A percentile compares a stretch with the other conserved stretches of the same genome.
phyloP scores from a whole-genome alignment of 2,888 invertebrate species.

The Drosophila seclusa region DNA sequence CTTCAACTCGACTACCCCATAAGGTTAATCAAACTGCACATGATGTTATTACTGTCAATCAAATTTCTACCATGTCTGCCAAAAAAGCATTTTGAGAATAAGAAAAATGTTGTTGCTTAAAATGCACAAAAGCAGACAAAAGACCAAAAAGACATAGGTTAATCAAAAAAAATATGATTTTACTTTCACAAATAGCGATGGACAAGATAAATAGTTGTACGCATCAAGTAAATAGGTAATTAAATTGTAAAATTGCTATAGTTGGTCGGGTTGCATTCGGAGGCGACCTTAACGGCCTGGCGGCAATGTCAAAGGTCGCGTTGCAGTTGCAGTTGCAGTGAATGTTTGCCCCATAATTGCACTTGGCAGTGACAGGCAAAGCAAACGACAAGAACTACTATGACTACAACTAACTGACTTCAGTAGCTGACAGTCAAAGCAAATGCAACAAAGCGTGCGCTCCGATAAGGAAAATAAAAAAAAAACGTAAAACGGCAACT shows the following conservation, averaged over 20 bases:
- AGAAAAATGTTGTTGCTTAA: background rate
- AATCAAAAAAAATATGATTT: conserved; percentile 27
- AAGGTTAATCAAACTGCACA: conserved; percentile 1
- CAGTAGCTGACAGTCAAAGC: conserved; percentile 62
- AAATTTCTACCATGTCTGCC: background rate
- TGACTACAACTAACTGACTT: conserved; percentile 30
- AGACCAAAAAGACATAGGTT: conserved; percentile 23
- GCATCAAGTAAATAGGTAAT: conserved; percentile 49
- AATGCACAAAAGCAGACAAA: background rate
- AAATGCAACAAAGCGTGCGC: conserved; percentile 61
- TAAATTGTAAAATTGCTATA: conserved; percentile 44
- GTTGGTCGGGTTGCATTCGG: conserved; percentile 1
- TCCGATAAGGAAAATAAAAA: conserved; percentile 37
- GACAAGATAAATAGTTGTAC: conserved; percentile 28
- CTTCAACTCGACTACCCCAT: background rate
- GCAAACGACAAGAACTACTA: conserved; percentile 32
- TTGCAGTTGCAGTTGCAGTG: conserved; percentile 35
- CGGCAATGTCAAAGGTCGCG: conserved; percentile 69
- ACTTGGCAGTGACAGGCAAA: conserved; percentile 70
- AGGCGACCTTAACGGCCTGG: conserved; percentile 26
- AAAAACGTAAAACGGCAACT: conserved; percentile 16
- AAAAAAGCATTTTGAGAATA: background rate
- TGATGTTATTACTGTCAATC: conserved; percentile 2
- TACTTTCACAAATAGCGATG: conserved; percentile 21
- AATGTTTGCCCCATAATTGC: conserved; percentile 75